Percentiles rank a stretch among this genome's conserved stretches.
Evolutionary conservation across 2,888 invertebrate genomes (phyloP).

Genomic region (Mesochorus sp.): DNA sequence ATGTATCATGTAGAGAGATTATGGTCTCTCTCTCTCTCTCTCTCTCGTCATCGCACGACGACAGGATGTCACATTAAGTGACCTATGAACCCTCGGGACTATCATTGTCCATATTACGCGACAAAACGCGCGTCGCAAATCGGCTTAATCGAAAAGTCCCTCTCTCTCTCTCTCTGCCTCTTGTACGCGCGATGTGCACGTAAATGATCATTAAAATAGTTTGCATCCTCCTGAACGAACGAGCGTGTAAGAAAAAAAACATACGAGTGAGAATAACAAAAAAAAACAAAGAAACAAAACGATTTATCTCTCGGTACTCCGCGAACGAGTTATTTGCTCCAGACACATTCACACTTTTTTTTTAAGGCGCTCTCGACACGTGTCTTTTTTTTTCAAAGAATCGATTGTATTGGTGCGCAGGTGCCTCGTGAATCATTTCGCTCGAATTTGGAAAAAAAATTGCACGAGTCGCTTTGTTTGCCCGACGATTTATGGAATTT

Average conservation of each 20-base stretch:
- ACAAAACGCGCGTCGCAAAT: slow-evolving; percentile 68
- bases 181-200: neutral
- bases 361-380: too few relatives aligned
- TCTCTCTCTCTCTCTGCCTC: slow-evolving; percentile 28
- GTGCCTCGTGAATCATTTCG: slow-evolving; percentile 60
- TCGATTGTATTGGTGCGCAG: slow-evolving; percentile 35
- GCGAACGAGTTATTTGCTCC: slow-evolving; percentile 12
- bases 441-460: slow-evolving; percentile 12
- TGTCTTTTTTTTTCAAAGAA: slow-evolving; percentile 2
- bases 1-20: slow-evolving; percentile 9
- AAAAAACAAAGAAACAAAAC: slow-evolving; percentile 13
- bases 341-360: slow-evolving; percentile 4
- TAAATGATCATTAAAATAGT: slow-evolving; percentile 50
- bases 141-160: slow-evolving; percentile 76
- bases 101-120: slow-evolving; percentile 68
- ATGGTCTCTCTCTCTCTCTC: slow-evolving; percentile 71
- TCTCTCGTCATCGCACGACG: slow-evolving; percentile 74
- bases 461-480: slow-evolving; percentile 12
- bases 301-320: neutral
- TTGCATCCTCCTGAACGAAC: slow-evolving; percentile 51
- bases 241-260: neutral
- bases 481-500: neutral
- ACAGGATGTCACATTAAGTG: slow-evolving; percentile 80
- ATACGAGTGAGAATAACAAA: neutral
- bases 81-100: slow-evolving; percentile 74